Evolutionary conservation across 1,140 invertebrate genomes (phyloP).

Genomic region (Antheraea pernyi): DNA sequence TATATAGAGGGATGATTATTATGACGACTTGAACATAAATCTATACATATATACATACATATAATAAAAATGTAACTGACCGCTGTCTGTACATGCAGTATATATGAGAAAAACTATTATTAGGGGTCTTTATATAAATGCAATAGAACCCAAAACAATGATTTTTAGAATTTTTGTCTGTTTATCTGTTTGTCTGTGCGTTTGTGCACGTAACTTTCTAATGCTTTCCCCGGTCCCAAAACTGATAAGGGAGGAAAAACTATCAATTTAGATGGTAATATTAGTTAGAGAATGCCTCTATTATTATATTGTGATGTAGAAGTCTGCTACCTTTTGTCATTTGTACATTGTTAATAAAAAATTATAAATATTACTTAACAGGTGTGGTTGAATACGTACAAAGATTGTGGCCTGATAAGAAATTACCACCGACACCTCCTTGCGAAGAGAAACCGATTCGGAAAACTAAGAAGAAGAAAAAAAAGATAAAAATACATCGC

Average conservation of each 20-base stretch:
- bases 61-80: too few relatives aligned
- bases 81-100: too few relatives aligned
- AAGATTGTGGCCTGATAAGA: slow-evolving; percentile 36
- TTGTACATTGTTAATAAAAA: neutral
- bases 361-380: slow-evolving; percentile 8
- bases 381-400: slow-evolving; percentile 33
- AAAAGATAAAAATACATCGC: neutral
- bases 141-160: too few relatives aligned
- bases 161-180: too few relatives aligned
- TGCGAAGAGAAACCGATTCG: neutral
- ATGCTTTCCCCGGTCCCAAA: slow-evolving; percentile 36
- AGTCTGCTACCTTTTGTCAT: too few relatives aligned
- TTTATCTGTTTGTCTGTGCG: too few relatives aligned
- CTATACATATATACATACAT: too few relatives aligned
- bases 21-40: too few relatives aligned
- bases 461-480: neutral
- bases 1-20: too few relatives aligned
- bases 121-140: too few relatives aligned
- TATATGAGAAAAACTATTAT: too few relatives aligned
- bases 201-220: too few relatives aligned
- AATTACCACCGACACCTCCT: slow-evolving; percentile 24
- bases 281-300: neutral
- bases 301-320: neutral
- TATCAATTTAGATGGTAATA: slow-evolving; percentile 21
- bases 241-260: slow-evolving; percentile 32